Evolutionary conservation across 2,888 invertebrate genomes (phyloP), one percentile per base, ranked within the genome.

Genomic region (Epinotia nisella): DNA sequence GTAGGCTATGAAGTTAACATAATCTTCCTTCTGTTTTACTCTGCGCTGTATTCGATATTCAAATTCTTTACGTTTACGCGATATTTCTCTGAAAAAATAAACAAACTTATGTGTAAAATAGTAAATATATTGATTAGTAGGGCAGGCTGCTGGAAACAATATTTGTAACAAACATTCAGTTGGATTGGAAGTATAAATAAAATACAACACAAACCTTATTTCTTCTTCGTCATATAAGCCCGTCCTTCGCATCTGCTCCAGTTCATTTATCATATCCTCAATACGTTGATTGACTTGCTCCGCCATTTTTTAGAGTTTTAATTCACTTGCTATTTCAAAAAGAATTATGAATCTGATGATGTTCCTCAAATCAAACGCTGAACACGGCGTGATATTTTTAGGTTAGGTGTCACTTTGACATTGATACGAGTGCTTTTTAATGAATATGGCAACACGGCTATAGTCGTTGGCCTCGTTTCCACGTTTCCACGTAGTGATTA

Each of bases 251-350:
- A 98, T 96, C 84, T 96, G 95, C 86, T 97, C 97, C 83, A 98
- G 94, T 86, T 97, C 97, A 76, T 96, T 96, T 81, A 97, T 95
- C 94, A 96, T 95, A 76, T 95, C 95, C 92, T 98, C 97, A 79
- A 96, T 94, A 84, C 95, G 95, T 85, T 95, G 95, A 83, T 97
- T 96, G 1, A 97, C 97, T 88, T 96, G 95, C 91, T 98, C 98
- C 15, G 97, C 96, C 98, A 98, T 98, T 82, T 83, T 90, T 71
- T 11, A 35, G 24, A 29, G 24, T 60, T 60, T n/a, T 55, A 29
- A 49, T 66, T 7, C 2, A 60, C 11, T 19, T 35, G 49, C 11
- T 17, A 0, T 21, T 21, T 13, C 3, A 15, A 45, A 4, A 9
- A 13, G 15, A 60, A 39, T 45, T 64, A 62, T 64, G 13, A 62